phyloP scores from a whole-genome alignment of 2,888 invertebrate species.

The Andrena minutula region DNA sequence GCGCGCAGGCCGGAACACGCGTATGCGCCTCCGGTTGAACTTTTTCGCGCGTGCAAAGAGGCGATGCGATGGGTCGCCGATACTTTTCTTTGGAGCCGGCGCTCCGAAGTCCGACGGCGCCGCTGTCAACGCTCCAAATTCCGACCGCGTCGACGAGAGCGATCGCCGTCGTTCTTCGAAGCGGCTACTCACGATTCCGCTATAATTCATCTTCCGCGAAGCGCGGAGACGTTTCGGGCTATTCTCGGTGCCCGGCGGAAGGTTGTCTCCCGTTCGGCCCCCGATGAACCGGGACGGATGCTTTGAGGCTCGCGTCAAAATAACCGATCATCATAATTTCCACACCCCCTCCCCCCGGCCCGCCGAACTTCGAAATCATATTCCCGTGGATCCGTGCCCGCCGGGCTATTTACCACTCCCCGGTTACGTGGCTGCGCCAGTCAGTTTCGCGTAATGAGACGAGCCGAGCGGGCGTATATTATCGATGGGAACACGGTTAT shows the following conservation, averaged over 20 bases:
- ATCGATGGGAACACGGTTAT: not conserved
- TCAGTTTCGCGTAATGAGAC: not conserved
- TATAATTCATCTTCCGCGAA: slow-evolving; percentile 75
- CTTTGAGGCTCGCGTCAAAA: slow-evolving; percentile 53
- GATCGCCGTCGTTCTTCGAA: slow-evolving; percentile 70
- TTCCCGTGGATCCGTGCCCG: not conserved
- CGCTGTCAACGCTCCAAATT: slow-evolving; percentile 74
- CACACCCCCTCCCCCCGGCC: slow-evolving; percentile 7
- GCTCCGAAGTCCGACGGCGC: slow-evolving; percentile 63
- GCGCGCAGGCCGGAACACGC: slow-evolving; percentile 4
- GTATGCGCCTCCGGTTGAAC: slow-evolving; percentile 5
- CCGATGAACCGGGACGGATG: slow-evolving; percentile 62
- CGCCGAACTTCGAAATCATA: not conserved
- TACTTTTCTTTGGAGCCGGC: slow-evolving; percentile 47
- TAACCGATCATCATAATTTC: slow-evolving; percentile 64
- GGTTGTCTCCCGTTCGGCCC: slow-evolving; percentile 57
- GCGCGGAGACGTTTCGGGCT: slow-evolving; percentile 66
- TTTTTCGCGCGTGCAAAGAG: slow-evolving; percentile 40
- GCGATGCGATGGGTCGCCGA: slow-evolving; percentile 38
- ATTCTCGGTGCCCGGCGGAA: slow-evolving; percentile 61
- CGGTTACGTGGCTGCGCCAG: no score
- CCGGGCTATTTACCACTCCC: not conserved
- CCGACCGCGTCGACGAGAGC: slow-evolving; percentile 59
- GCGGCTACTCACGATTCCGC: slow-evolving; percentile 70
- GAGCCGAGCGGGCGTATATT: not conserved